Percentiles rank a stretch among this genome's conserved stretches.
phyloP scores from a whole-genome alignment of 2,113 vertebrate species.

The Hippocampus guttulatus region DNA sequence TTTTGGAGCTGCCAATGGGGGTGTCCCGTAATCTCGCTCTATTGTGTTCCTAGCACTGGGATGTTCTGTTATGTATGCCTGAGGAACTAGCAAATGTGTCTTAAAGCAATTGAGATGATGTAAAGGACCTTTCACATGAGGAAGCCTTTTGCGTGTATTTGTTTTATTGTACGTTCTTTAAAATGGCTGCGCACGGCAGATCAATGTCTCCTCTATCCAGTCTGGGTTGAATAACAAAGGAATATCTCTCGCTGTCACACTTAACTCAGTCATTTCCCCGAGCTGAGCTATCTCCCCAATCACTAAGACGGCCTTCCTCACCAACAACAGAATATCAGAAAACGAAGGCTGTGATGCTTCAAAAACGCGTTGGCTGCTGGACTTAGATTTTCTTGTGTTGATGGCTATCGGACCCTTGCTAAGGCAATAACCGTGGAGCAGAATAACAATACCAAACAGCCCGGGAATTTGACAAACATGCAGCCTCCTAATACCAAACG shows the following conservation, averaged over 20 bases:
- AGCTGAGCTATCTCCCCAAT: constrained; percentile 24
- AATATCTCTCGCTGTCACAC: constrained; percentile 28
- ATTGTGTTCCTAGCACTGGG: constrained; percentile 1
- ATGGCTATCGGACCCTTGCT: constrained; percentile 53
- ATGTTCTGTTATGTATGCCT: constrained; percentile 16
- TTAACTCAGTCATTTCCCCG: constrained; percentile 31
- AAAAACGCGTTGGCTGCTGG: constrained; percentile 28
- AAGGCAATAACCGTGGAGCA: constrained; percentile 24
- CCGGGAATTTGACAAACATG: constrained; percentile 16
- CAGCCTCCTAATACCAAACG: neutral
- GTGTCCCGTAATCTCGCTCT: constrained; percentile 2
- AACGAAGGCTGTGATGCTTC: constrained; percentile 36
- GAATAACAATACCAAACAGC: constrained; percentile 34
- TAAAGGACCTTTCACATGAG: constrained; percentile 22
- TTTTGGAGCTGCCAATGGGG: constrained; percentile 8
- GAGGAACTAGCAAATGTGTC: constrained; percentile 6
- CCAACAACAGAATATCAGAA: constrained; percentile 26
- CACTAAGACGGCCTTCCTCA: constrained; percentile 20
- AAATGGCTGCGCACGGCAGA: constrained; percentile 17
- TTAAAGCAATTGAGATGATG: constrained; percentile 5
- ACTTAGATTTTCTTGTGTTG: constrained; percentile 39
- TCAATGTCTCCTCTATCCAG: constrained; percentile 21
- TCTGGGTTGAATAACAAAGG: constrained; percentile 32
- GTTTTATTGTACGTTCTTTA: constrained; percentile 22
- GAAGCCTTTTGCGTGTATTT: constrained; percentile 12